Evolutionary conservation across 2,888 invertebrate genomes (phyloP), one percentile per base, ranked within the genome.

Genomic region (Scaptomyza reducta): DNA sequence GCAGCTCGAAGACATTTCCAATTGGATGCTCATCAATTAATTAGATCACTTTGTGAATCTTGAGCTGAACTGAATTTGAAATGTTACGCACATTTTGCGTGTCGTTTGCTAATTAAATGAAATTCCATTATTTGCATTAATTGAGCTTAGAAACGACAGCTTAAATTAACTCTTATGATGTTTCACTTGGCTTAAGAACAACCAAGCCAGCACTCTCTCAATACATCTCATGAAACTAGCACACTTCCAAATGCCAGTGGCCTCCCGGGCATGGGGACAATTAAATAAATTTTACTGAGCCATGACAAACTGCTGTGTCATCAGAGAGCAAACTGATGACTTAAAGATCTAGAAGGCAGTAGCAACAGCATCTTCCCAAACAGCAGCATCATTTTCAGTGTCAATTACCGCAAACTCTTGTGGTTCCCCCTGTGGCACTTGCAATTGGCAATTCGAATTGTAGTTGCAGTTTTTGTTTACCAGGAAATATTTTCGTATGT

Each of bases 111-210:
- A 82, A 87, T 82, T 82, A 73, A 87, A 87, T 82, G 73, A 87
- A 85, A 82, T 73, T 82, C 55, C 73, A 85, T 87, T 85, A 72
- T 65, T 66, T 80, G 78, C 85, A 84, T 81, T 72, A 62, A 77
- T 74, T 77, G 78, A 66, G 58, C 66, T 58, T 57, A 53, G 41
- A 65, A 46, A 45, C 55, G 49, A 58, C 47, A 44, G 55, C 44
- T 46, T 29, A 75, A 70, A 59, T 70, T 25, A 61, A 40, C 60
- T 47, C 49, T 45, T 31, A 18, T 51, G 31, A 27, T 31, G 14
- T 14, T 14, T 38, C 3, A 11, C 9, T 14, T 38, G 38, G 14
- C 16, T 16, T 40, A 16, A 40, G 10, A 40, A 10, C 9, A 33
- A 33, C 9, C 46, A 16, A 31, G 11, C 29, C 14, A 27, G 27